phyloP scores from a whole-genome alignment of 2,888 invertebrate genomes.

The Agriopis marginaria region DNA sequence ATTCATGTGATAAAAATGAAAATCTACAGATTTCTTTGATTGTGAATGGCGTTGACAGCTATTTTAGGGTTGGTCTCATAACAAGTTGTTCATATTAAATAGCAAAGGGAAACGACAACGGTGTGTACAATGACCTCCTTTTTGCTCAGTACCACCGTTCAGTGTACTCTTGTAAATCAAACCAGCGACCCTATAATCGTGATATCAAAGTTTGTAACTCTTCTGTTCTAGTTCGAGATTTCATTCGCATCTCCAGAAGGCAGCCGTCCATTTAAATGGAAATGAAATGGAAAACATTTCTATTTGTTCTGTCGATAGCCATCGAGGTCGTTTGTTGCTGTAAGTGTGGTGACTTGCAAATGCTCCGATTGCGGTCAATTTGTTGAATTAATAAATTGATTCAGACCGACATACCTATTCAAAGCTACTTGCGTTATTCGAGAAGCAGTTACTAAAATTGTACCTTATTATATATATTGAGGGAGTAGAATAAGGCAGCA shows the following conservation, averaged over 20 bases:
- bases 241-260: constrained; percentile 33
- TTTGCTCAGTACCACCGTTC: no score
- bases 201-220: not conserved
- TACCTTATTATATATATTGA: no score
- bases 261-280: constrained; percentile 41
- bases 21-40: no score
- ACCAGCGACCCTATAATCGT: not conserved
- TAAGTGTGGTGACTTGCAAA: constrained; percentile 52
- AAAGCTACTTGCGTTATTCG: constrained; percentile 19
- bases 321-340: constrained; percentile 44
- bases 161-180: not conserved
- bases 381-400: constrained; percentile 53
- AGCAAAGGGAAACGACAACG: no score
- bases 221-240: constrained; percentile 1
- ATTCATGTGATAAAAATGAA: no score
- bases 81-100: no score
- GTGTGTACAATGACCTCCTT: no score
- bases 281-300: constrained; percentile 46
- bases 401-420: constrained; percentile 26
- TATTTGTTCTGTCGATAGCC: constrained; percentile 44
- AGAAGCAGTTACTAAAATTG: constrained; percentile 19
- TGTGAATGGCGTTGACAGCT: no score
- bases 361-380: constrained; percentile 50
- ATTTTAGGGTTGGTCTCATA: no score
- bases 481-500: no score